Evolutionary conservation across 2,888 invertebrate species (phyloP).

Genomic region (Leucoptera coffeella): DNA sequence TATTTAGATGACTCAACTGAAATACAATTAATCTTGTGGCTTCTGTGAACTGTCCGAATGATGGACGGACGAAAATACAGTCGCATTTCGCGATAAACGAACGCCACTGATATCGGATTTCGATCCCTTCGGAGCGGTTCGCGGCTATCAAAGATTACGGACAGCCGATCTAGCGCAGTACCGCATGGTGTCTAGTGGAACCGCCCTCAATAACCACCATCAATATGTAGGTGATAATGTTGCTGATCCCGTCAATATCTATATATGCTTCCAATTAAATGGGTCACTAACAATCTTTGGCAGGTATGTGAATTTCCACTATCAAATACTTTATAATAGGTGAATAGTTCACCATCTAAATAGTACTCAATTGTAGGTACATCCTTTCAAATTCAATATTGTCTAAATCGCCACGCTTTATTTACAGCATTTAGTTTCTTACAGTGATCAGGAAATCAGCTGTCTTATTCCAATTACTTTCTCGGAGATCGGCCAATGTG

Average conservation of each 20-base stretch:
- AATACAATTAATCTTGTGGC: slow-evolving; percentile 52
- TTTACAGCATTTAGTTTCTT: no score
- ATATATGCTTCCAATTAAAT: no score
- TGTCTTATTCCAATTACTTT: slow-evolving; percentile 33
- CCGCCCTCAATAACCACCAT: no score
- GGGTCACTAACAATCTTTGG: no score
- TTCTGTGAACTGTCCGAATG: slow-evolving; percentile 51
- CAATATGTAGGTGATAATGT: no score
- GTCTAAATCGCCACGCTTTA: no score
- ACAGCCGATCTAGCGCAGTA: slow-evolving; percentile 27
- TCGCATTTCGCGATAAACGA: slow-evolving; percentile 51
- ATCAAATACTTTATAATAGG: no score
- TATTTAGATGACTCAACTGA: slow-evolving; percentile 54
- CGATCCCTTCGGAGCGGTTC: slow-evolving; percentile 50
- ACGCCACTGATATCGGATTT: slow-evolving; percentile 46
- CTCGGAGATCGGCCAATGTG: slow-evolving; percentile 37
- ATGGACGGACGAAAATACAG: slow-evolving; percentile 50
- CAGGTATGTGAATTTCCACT: no score
- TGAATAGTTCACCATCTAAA: no score
- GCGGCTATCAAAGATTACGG: slow-evolving; percentile 48
- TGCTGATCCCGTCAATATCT: no score
- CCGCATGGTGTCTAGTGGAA: slow-evolving; percentile 11
- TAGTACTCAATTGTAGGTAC: no score
- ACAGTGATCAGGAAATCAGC: slow-evolving; percentile 40
- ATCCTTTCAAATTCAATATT: no score